These are phyloP conservation scores for Epistrophe eligans DNA, from an alignment of 2,888 invertebrate genomes.

Conservation along the genomic window DNA sequence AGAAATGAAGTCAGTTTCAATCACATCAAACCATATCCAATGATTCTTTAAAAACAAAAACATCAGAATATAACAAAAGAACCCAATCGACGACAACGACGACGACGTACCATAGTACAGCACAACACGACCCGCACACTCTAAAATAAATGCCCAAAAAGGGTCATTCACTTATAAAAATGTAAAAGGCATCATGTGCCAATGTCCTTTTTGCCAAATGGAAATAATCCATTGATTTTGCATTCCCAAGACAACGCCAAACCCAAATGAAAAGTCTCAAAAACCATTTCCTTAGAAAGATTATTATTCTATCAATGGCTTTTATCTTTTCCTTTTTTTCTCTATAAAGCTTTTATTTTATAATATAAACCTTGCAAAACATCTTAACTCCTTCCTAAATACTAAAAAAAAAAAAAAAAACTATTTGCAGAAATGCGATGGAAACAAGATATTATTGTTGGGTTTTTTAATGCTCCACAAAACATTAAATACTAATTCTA, in stretches of 20 bases:
- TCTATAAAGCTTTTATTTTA: constrained; percentile 5
- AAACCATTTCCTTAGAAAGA: constrained; percentile 30
- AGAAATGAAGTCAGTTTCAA: constrained; percentile 33
- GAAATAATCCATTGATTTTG: constrained; percentile 34
- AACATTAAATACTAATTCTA: constrained; percentile 13
- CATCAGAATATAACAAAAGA: background rate
- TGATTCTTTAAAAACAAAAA: constrained; percentile 1
- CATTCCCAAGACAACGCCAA: constrained; percentile 17
- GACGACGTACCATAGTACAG: too few species aligned
- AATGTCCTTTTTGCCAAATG: constrained; percentile 31
- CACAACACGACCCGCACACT: constrained; percentile 1
- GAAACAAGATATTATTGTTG: constrained; percentile 2
- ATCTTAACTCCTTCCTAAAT: background rate
- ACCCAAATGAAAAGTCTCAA: constrained; percentile 22
- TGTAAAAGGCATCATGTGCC: constrained; percentile 35
- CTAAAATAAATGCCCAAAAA: constrained; percentile 26
- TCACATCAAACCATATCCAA: constrained; percentile 25
- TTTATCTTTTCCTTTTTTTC: constrained; percentile 1
- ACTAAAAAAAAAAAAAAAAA: background rate
- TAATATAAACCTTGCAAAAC: constrained; percentile 18
- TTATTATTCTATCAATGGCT: constrained; percentile 20
- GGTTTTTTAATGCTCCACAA: constrained; percentile 15
- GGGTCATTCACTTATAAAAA: constrained; percentile 40
- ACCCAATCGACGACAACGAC: background rate
- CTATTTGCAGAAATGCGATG: background rate